Evolutionary conservation across 2,113 vertebrate genomes (phyloP), one percentile per base, ranked within the genome.

Genomic region (Xiphophorus hellerii): DNA sequence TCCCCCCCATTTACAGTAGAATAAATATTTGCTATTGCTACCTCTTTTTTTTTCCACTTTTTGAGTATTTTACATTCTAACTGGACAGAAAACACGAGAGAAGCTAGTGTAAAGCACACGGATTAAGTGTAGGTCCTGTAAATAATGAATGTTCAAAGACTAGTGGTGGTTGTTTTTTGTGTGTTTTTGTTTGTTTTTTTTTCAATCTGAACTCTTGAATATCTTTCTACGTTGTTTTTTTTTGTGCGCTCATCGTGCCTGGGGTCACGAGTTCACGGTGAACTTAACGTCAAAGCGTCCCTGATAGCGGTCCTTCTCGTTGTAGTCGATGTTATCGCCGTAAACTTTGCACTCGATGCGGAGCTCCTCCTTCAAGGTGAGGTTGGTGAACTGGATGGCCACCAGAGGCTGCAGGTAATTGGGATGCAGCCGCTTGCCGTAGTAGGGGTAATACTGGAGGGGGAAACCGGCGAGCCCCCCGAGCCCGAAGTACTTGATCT

Each of bases 21-120:
- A 99, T 99, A 99, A 99, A 99, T 99, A 99, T 96, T 95, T 96
- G 86, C 97, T 98, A 98, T 97, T 98, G 96, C 97, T 99, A 98
- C 96, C 14, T 25, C 97, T 88, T 90, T 92, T 37, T 37, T 12
- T 37, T 37, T 37, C 10, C 2, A 0, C 12, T 37, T 31, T 37
- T 37, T 11, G 35, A 10, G 92, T 91, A 94, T 95, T 97, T 96
- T 97, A 98, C 97, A 98, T 97, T 97, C 97, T 98, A 98, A 97
- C 94, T 97, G 94, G 80, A 95, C 96, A 95, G 51, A 95, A 97
- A 96, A 97, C 97, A 97, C 97, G 93, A 93, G 95, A 96, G 96
- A 93, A 98, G 97, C 97, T 95, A 96, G 96, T 97, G 97, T 97
- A 96, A 98, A 99, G 97, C 97, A 94, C 96, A 97, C 94, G 94